Percentiles rank a stretch among this genome's conserved stretches.
Evolutionary conservation across 1,140 invertebrate species (phyloP).

Genomic region (Calliopsis andreniformis): DNA sequence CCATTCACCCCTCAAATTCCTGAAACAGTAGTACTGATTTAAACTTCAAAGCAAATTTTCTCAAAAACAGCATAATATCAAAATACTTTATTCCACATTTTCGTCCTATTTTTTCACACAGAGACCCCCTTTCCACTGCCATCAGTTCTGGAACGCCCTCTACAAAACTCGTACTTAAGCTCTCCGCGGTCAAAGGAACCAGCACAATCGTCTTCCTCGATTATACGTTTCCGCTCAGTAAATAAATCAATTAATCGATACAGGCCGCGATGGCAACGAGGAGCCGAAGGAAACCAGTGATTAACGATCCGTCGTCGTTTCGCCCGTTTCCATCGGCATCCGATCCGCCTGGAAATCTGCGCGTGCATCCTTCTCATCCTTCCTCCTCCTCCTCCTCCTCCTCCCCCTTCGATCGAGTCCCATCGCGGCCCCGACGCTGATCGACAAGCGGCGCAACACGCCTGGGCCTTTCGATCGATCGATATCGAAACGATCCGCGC

Average conservation of each 20-base stretch:
- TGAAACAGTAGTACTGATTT: no score
- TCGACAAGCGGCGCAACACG: neutral
- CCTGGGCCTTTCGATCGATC: slow-evolving; percentile 31
- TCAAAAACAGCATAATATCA: no score
- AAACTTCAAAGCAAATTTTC: no score
- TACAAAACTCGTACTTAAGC: no score
- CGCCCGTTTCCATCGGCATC: slow-evolving; percentile 28
- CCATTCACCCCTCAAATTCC: no score
- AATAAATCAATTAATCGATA: slow-evolving; percentile 40
- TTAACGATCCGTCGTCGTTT: slow-evolving; percentile 36
- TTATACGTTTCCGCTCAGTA: neutral
- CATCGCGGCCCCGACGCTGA: neutral
- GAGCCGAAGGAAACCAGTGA: neutral
- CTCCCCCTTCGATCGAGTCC: neutral
- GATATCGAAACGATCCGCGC: slow-evolving; percentile 14
- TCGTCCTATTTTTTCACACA: no score
- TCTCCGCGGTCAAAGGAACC: no score
- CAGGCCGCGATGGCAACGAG: neutral
- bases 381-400: neutral
- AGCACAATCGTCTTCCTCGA: neutral
- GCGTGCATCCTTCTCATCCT: neutral
- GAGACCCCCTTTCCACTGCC: no score
- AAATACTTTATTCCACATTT: no score
- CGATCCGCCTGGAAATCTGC: slow-evolving; percentile 15
- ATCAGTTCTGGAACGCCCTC: no score